Evolutionary conservation across 2,113 vertebrate genomes (phyloP).

Genomic region (Enhydra lutris): DNA sequence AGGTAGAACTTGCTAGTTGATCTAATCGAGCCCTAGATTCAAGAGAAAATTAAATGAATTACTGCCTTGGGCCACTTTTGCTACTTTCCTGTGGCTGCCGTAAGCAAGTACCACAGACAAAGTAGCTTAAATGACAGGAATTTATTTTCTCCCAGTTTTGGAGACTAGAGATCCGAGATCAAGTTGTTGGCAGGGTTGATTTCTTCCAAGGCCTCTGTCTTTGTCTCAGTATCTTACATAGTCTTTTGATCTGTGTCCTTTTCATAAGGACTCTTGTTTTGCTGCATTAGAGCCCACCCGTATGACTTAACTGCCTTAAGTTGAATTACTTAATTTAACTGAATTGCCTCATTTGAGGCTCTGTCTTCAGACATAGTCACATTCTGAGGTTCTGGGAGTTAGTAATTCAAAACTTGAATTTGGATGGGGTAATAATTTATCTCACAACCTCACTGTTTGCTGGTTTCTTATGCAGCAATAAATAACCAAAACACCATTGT

Average conservation of each 20-base stretch:
- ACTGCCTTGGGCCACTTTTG: neutral
- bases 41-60: neutral
- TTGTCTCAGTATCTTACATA: neutral
- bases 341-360: neutral
- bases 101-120: neutral
- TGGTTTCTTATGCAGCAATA: neutral
- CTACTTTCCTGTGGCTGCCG: neutral
- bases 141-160: neutral
- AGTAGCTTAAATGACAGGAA: neutral
- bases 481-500: neutral
- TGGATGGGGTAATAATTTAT: neutral
- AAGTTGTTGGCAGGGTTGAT: neutral
- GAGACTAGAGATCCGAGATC: neutral
- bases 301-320: neutral
- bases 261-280: neutral
- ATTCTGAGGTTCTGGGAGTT: neutral
- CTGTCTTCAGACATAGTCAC: neutral
- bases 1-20: neutral
- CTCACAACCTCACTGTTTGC: neutral
- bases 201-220: neutral
- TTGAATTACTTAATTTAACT: neutral
- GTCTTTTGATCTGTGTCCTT: neutral
- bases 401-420: neutral
- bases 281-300: neutral
- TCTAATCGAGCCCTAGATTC: neutral